Base-by-base conservation (phyloP, 2,797 vertebrate species). In the Galaxias olidus region DNA sequence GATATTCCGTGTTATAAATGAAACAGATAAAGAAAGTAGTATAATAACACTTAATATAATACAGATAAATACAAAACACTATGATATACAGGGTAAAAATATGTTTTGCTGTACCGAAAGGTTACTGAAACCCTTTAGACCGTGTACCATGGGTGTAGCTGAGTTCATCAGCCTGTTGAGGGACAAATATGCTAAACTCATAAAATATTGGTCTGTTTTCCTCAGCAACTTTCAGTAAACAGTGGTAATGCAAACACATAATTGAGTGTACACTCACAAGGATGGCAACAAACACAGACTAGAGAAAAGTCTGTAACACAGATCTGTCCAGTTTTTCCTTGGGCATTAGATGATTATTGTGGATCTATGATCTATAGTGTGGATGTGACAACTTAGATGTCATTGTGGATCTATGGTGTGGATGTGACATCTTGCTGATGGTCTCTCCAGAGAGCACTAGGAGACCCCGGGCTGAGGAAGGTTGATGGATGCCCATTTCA, bases 361-460 rank as follows among this genome's bases (percentile, higher is more conserved):
- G 75, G 76, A 73, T 76, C 49, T 74, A 69, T 63, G 69, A n/a
- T n/a, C n/a, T n/a, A n/a, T n/a, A n/a, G 44, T 45, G 72, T 56
- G 56, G 58, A 61, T 75, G 41, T 84, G 87, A 87, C 81, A 88
- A 80, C 52, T 76, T 11, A n/a, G n/a, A n/a, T n/a, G n/a, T n/a
- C 67, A 79, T 76, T 72, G 74, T 78, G 75, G 76, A 73, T 76
- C 49, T 74, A 69, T 63, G 69, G 44, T 45, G 72, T 56, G 56
- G 58, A 61, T 75, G 41, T 84, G 87, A 87, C 81, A 88, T 81
- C 52, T 76, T 11, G 69, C 66, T 83, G 78, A 87, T 85, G 76
- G 81, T 77, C 68, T 72, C 51, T 59, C 70, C 17, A 60, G 62
- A 71, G 65, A 59, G 68, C 60, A 72, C 65, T 63, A 48, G 61